A percentile compares a stretch with the other conserved stretches of the same genome.
These are phyloP conservation scores for Paraescarpia echinospica DNA, from an alignment of 1,140 invertebrate species.

Conservation along the genomic window DNA sequence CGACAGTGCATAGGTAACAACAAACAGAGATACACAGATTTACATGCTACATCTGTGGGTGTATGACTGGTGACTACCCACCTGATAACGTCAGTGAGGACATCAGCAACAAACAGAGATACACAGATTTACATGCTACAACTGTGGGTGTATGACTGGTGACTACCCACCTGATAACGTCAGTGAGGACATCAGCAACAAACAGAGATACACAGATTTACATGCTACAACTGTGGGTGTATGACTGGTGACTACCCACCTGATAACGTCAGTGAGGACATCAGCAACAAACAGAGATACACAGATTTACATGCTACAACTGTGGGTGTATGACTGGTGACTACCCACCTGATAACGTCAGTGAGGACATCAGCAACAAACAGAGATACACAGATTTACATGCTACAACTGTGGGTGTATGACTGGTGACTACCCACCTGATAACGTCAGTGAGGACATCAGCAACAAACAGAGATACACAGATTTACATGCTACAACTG, in stretches of 20 bases:
- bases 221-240: not conserved
- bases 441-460: no score
- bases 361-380: slow-evolving; percentile 25
- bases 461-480: no score
- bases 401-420: no score
- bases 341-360: slow-evolving; percentile 27
- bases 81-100: slow-evolving; percentile 29
- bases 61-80: not conserved
- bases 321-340: not conserved
- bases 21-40: no score
- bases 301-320: not conserved
- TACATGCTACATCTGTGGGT: not conserved
- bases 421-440: no score
- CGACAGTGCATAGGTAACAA: no score
- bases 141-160: not conserved
- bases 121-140: not conserved
- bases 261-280: slow-evolving; percentile 28
- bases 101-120: not conserved
- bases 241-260: slow-evolving; percentile 10
- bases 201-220: not conserved
- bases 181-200: slow-evolving; percentile 16
- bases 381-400: no score
- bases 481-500: no score
- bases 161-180: slow-evolving; percentile 26
- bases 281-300: not conserved